phyloP scores from a whole-genome alignment of 2,113 vertebrate genomes.

The Corythaixoides concolor region DNA sequence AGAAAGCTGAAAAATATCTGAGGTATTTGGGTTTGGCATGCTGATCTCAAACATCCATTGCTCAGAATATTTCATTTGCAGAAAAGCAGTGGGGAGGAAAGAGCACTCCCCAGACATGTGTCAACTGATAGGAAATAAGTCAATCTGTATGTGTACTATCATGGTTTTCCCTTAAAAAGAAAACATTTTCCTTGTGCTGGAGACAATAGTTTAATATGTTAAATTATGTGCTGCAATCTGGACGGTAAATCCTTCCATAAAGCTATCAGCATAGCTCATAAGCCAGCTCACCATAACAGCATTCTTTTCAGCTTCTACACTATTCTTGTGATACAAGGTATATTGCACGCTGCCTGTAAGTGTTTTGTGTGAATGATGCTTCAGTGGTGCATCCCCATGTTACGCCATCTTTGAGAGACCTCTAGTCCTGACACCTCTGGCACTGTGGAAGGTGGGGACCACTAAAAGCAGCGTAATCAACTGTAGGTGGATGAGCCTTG shows the following conservation, averaged over 20 bases:
- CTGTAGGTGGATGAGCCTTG: not conserved
- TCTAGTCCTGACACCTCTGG: not conserved
- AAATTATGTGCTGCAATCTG: slow-evolving; percentile 12
- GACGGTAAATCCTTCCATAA: not conserved
- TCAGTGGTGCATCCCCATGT: fast-evolving
- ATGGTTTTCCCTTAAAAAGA: not conserved
- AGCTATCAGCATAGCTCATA: not conserved
- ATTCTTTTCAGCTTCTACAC: not conserved
- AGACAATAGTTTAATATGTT: not conserved
- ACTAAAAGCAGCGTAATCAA: not conserved
- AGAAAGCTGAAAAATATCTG: not conserved
- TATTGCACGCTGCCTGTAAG: fast-evolving
- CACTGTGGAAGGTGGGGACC: not conserved
- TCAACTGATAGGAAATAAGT: not conserved
- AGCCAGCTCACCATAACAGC: not conserved
- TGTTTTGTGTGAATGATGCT: not conserved
- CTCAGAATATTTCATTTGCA: not conserved
- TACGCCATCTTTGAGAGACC: not conserved
- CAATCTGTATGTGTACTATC: not conserved
- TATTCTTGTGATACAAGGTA: not conserved
- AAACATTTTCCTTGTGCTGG: not conserved
- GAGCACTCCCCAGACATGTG: not conserved
- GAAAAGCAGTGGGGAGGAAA: not conserved
- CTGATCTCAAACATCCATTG: not conserved
- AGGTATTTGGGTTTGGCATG: not conserved